These are phyloP conservation scores for Trematomus bernacchii DNA, from an alignment of 2,797 vertebrate genomes.

Conservation along the genomic window DNA sequence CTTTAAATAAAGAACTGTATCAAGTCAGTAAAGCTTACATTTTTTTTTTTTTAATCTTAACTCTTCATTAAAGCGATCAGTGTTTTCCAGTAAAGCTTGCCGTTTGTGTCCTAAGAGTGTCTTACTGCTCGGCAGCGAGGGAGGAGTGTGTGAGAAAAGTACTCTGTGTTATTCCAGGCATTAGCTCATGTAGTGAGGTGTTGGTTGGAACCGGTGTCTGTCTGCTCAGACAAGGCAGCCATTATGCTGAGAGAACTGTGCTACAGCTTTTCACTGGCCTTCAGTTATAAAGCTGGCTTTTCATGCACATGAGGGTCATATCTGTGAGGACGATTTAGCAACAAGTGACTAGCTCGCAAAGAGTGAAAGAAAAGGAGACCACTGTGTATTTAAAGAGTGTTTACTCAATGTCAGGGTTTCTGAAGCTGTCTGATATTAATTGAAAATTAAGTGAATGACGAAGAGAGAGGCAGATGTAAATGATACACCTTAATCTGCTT, in stretches of 20 bases:
- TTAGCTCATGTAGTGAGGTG: conserved; percentile 59
- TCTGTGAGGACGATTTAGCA: conserved; percentile 31
- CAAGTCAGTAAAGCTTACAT: too few relatives aligned
- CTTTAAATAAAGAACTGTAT: neutral
- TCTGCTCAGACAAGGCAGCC: conserved; percentile 58
- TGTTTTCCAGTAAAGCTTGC: neutral
- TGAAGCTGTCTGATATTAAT: neutral
- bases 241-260: conserved; percentile 41
- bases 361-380: neutral
- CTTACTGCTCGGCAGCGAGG: neutral
- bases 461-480: neutral
- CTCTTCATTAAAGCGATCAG: neutral
- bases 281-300: conserved; percentile 52
- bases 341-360: conserved; percentile 1
- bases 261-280: conserved; percentile 19
- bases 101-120: neutral
- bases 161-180: conserved; percentile 40
- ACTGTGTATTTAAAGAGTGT: neutral
- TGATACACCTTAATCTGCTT: too few relatives aligned
- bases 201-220: conserved; percentile 54
- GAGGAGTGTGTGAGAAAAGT: conserved; percentile 23
- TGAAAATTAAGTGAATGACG: neutral
- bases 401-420: neutral
- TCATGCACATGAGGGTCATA: conserved; percentile 39
- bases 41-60: neutral